Conservation (phyloP, 2,888 invertebrate genomes). For the Aelia acuminata region DNA sequence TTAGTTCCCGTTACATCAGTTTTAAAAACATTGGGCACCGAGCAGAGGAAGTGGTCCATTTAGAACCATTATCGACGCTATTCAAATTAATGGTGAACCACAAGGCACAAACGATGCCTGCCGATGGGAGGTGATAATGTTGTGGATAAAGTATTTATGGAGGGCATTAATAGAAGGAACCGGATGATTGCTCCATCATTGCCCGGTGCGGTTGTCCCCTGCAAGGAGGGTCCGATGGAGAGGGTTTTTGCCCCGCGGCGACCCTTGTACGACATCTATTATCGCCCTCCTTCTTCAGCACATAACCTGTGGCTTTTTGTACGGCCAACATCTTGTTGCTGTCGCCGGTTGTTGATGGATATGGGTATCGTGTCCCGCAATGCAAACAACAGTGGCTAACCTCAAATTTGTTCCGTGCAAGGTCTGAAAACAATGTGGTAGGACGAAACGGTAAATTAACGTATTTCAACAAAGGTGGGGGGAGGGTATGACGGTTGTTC, state of each 20-base stretch:
- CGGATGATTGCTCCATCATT: neutral
- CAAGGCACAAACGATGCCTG: neutral
- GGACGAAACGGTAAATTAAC: too few relatives aligned
- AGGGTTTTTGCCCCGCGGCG: neutral
- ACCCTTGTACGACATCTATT: neutral
- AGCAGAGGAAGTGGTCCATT: neutral
- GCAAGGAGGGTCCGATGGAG: neutral
- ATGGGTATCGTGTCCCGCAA: neutral
- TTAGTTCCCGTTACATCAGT: neutral
- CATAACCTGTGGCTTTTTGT: neutral
- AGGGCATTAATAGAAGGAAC: neutral
- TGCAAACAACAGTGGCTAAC: neutral
- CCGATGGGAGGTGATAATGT: neutral
- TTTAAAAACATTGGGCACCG: neutral
- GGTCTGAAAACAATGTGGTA: too few relatives aligned
- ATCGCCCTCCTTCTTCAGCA: neutral
- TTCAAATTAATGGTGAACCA: conserved; percentile 8
- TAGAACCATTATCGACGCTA: neutral
- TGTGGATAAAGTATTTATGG: conserved; percentile 21
- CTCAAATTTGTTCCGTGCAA: neutral
- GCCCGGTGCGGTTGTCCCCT: neutral
- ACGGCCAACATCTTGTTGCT: neutral
- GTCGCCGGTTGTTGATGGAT: neutral
- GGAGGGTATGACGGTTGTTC: too few relatives aligned
- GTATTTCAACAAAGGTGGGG: too few relatives aligned